These are phyloP conservation scores for Patella depressa DNA, from an alignment of 2,888 invertebrate species.

Conservation along the genomic window DNA sequence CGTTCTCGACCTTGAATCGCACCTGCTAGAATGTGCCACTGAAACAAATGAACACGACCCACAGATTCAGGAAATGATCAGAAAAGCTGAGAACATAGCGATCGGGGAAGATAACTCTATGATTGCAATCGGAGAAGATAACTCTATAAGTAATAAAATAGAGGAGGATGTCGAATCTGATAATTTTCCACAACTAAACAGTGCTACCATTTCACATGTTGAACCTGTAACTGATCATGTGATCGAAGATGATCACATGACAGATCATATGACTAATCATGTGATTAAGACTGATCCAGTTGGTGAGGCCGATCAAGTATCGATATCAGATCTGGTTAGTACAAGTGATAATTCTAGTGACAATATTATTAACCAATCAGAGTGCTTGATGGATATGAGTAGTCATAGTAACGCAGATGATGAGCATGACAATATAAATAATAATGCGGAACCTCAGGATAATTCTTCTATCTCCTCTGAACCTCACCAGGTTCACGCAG, in stretches of 20 bases:
- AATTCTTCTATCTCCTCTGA: not conserved
- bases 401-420: too few species aligned
- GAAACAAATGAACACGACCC: too few species aligned
- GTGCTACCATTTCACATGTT: conserved; percentile 22
- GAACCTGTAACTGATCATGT: conserved; percentile 20
- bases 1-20: too few species aligned
- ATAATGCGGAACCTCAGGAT: too few species aligned
- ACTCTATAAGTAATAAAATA: conserved; percentile 8
- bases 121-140: too few species aligned
- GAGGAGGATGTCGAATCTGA: conserved; percentile 27
- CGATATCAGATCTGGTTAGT: conserved; percentile 8
- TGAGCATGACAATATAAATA: too few species aligned
- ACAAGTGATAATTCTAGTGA: not conserved
- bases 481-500: not conserved
- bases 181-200: conserved; percentile 8
- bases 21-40: too few species aligned
- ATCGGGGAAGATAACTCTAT: too few species aligned
- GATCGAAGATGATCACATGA: not conserved
- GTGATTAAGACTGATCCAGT: not conserved
- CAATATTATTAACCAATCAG: not conserved
- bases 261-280: not conserved
- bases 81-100: too few species aligned
- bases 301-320: conserved; percentile 20
- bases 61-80: too few species aligned
- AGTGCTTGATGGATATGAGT: not conserved